These are phyloP conservation scores for Drosophila borborema DNA, from an alignment of 2,888 invertebrate genomes.

Conservation along the genomic window DNA sequence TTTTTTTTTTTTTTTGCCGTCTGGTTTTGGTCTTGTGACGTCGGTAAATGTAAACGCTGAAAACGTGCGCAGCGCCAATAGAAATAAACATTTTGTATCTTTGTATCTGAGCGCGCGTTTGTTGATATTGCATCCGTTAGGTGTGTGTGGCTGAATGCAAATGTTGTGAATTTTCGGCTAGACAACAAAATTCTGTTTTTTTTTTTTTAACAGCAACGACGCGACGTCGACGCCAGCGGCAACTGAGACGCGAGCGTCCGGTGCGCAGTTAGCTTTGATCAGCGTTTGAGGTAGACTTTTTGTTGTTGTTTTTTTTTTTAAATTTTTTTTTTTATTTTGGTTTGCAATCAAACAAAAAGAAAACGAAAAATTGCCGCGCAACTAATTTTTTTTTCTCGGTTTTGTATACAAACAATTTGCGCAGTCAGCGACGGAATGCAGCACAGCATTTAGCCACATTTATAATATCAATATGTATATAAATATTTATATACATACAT, in stretches of 20 bases:
- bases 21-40: conserved; percentile 73
- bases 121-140: conserved; percentile 73
- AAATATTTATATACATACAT: background rate
- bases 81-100: conserved; percentile 61
- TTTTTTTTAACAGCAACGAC: conserved; percentile 27
- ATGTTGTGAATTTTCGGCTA: conserved; percentile 68
- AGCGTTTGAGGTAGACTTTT: conserved; percentile 34
- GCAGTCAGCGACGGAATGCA: conserved; percentile 23
- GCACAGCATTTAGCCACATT: conserved; percentile 38
- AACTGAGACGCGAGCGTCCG: conserved; percentile 69
- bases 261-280: conserved; percentile 77
- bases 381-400: conserved; percentile 8
- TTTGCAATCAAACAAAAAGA: conserved; percentile 50
- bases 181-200: conserved; percentile 22
- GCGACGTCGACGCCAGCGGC: conserved; percentile 13
- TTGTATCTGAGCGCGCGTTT: conserved; percentile 43
- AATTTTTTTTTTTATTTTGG: conserved; percentile 34
- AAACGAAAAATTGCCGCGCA: background rate
- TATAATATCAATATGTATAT: conserved; percentile 1
- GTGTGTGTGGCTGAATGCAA: conserved; percentile 74
- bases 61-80: conserved; percentile 63
- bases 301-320: conserved; percentile 19
- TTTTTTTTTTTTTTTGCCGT: conserved; percentile 27
- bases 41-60: conserved; percentile 55
- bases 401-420: conserved; percentile 63